Conservation (phyloP, 2,113 vertebrate genomes). For the Vireo altiloquus region DNA sequence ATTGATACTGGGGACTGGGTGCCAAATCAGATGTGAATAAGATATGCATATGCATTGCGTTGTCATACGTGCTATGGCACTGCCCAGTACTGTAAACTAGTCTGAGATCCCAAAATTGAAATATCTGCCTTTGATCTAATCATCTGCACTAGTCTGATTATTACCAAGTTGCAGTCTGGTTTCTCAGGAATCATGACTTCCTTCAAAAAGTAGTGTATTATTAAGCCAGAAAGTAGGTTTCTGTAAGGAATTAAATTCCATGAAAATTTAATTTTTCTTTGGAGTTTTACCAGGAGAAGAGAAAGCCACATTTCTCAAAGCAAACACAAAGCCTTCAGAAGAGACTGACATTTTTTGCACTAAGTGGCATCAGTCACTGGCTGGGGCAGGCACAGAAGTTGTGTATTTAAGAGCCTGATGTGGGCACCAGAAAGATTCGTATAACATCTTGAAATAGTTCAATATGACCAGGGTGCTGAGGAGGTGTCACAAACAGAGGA, state of each 20-base stretch:
- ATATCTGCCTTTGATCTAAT: neutral
- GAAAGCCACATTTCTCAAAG: neutral
- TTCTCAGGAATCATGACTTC: neutral
- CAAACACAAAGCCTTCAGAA: neutral
- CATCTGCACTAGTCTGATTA: neutral
- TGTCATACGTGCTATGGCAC: fast-evolving
- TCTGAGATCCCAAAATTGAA: neutral
- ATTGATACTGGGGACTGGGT: neutral
- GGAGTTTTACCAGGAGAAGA: neutral
- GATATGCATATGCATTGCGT: neutral
- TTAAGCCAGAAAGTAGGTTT: neutral
- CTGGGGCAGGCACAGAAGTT: neutral
- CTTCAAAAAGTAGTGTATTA: neutral
- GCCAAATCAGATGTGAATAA: neutral
- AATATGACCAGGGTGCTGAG: neutral
- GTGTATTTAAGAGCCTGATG: neutral
- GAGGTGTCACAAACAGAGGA: neutral
- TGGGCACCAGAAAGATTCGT: neutral
- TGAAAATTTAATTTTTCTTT: neutral
- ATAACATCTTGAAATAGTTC: neutral
- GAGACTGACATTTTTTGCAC: neutral
- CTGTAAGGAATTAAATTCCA: fast-evolving
- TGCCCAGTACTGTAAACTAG: neutral
- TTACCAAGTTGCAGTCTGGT: neutral
- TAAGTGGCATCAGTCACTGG: neutral